A percentile compares a stretch with the other conserved stretches of the same genome.
These are phyloP conservation scores for Platypus cylindrus DNA, from an alignment of 2,888 invertebrate genomes.

Conservation along the genomic window DNA sequence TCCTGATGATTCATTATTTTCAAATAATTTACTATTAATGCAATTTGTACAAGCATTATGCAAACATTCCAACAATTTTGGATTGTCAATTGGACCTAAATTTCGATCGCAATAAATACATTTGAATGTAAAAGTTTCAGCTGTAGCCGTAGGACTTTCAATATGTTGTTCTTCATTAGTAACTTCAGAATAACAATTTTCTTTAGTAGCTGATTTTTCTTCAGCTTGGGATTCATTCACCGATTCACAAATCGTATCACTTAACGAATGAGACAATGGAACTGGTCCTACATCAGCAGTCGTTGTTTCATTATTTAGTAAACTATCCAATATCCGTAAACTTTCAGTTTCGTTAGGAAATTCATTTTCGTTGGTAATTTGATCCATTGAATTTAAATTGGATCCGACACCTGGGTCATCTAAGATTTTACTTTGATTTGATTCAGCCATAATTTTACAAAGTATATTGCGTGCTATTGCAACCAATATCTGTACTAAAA, in stretches of 20 bases:
- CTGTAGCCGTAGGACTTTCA: conserved; percentile 32
- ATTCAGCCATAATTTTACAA: conserved; percentile 27
- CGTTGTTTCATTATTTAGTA: conserved; percentile 11
- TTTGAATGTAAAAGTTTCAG: conserved; percentile 30
- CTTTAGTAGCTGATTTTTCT: conserved; percentile 6
- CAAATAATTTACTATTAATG: conserved; percentile 51
- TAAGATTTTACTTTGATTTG: conserved; percentile 22
- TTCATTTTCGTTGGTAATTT: conserved; percentile 8
- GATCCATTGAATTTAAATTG: conserved; percentile 9
- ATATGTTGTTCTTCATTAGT: conserved; percentile 25
- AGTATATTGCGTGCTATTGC: no score
- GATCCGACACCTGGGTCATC: conserved; percentile 20
- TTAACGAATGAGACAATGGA: conserved; percentile 6
- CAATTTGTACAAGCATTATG: conserved; percentile 75
- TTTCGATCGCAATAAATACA: conserved; percentile 37
- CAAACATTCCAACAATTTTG: conserved; percentile 77
- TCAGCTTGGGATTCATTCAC: conserved; percentile 3
- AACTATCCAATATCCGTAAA: conserved; percentile 13
- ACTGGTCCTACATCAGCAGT: conserved; percentile 6
- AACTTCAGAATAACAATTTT: conserved; percentile 11
- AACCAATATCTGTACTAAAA: no score
- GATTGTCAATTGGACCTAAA: conserved; percentile 45
- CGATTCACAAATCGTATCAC: conserved; percentile 4
- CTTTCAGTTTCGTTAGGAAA: conserved; percentile 10
- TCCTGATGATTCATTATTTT: conserved; percentile 32